Percentiles rank a stretch among this genome's conserved stretches.
Conservation (phyloP, 2,797 vertebrate genomes). For the Nannoperca obscura region DNA sequence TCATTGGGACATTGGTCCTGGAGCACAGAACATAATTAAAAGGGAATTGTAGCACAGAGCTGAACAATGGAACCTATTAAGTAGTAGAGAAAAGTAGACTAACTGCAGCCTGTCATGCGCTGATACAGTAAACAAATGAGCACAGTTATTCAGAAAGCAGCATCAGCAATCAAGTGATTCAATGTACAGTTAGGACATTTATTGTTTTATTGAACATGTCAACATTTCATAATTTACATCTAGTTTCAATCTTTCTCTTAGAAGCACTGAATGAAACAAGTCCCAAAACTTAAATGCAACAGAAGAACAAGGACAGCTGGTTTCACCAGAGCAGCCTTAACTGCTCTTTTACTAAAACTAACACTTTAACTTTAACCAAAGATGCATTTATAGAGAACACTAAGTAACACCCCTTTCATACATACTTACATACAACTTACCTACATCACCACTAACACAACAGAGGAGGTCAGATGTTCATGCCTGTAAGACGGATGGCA, state of each 20-base stretch:
- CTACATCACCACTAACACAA: too few relatives aligned
- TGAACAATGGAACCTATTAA: conserved; percentile 76
- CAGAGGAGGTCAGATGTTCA: too few relatives aligned
- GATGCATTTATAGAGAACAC: too few relatives aligned
- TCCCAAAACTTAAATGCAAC: neutral
- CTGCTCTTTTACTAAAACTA: conserved; percentile 4
- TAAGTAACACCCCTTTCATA: too few relatives aligned
- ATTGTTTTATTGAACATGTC: conserved; percentile 50
- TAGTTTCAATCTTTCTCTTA: conserved; percentile 18
- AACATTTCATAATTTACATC: conserved; percentile 28
- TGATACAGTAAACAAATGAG: conserved; percentile 75
- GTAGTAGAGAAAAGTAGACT: conserved; percentile 47
- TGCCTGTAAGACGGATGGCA: too few relatives aligned
- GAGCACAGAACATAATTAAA: conserved; percentile 77
- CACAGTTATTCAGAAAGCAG: conserved; percentile 30
- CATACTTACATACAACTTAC: too few relatives aligned
- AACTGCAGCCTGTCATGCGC: conserved; percentile 62
- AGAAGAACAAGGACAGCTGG: neutral
- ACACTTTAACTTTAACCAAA: conserved; percentile 9
- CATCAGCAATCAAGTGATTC: conserved; percentile 48
- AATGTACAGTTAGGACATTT: neutral
- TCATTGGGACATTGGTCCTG: conserved; percentile 62
- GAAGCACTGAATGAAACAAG: conserved; percentile 19
- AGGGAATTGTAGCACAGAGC: conserved; percentile 55
- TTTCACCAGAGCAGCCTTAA: neutral